These are phyloP conservation scores for Myripristis jacobus DNA, from an alignment of 2,797 vertebrate species.

Conservation along the genomic window DNA sequence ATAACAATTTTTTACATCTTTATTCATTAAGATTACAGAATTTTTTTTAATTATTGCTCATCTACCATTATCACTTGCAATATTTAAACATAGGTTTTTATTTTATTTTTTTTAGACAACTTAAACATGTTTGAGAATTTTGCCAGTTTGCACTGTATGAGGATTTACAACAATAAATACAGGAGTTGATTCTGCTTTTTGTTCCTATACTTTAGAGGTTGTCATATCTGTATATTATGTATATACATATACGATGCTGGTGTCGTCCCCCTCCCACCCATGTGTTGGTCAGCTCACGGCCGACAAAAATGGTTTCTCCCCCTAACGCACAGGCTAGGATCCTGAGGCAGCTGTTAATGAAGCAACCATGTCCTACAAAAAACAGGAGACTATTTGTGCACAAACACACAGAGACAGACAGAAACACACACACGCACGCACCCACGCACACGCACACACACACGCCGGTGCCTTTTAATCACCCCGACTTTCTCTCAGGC, in stretches of 20 bases:
- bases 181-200: conserved; percentile 77
- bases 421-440: conserved; percentile 35
- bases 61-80: conserved; percentile 95
- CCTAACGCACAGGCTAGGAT: conserved; percentile 67
- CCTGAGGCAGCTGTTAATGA: conserved; percentile 79
- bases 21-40: conserved; percentile 94
- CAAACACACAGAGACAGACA: conserved; percentile 47
- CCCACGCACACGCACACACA: conserved; percentile 5
- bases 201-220: conserved; percentile 75
- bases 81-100: conserved; percentile 87
- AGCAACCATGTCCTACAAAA: conserved; percentile 65
- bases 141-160: conserved; percentile 78
- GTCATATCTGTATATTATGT: conserved; percentile 81
- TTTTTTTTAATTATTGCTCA: conserved; percentile 92
- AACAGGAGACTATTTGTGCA: conserved; percentile 25
- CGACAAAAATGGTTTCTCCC: conserved; percentile 47
- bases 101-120: conserved; percentile 80
- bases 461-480: background rate
- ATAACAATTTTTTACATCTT: conserved; percentile 80
- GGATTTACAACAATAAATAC: conserved; percentile 89
- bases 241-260: conserved; percentile 89
- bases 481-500: conserved; percentile 18
- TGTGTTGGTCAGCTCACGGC: conserved; percentile 63
- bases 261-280: conserved; percentile 79
- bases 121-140: conserved; percentile 79